Evolutionary conservation across 2,888 invertebrate genomes (phyloP).

Genomic region (Chorisops tibialis): DNA sequence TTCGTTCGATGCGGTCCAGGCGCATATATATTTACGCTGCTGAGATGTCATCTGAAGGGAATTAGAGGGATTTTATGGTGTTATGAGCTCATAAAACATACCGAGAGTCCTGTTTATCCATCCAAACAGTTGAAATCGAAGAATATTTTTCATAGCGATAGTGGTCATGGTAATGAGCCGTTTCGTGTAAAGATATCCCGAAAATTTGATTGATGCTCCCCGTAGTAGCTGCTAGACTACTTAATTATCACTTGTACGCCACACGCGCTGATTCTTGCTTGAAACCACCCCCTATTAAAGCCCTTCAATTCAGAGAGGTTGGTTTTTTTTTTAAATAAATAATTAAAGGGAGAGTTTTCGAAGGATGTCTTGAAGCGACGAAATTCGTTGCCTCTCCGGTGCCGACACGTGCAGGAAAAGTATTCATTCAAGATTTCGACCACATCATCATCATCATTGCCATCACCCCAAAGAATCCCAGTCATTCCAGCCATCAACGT

Average conservation of each 20-base stretch:
- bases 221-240: constrained; percentile 13
- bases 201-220: constrained; percentile 31
- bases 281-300: constrained; percentile 11
- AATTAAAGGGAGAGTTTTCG: constrained; percentile 20
- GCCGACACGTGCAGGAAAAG: constrained; percentile 30
- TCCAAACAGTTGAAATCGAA: not conserved
- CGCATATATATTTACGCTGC: no score
- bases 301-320: not conserved
- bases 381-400: constrained; percentile 19
- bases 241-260: constrained; percentile 32
- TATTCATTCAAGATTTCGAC: constrained; percentile 25
- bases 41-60: constrained; percentile 24
- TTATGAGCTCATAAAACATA: constrained; percentile 23
- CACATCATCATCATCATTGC: constrained; percentile 27
- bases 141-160: constrained; percentile 5
- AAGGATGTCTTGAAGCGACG: constrained; percentile 18
- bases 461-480: constrained; percentile 16
- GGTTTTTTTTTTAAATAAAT: not conserved
- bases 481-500: not conserved
- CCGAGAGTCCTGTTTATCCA: constrained; percentile 12
- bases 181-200: not conserved
- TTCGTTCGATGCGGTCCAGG: not conserved
- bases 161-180: not conserved
- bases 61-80: constrained; percentile 30
- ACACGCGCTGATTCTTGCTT: constrained; percentile 21